phyloP scores from a whole-genome alignment of 2,888 invertebrate genomes.

The Caradrina kadenii region DNA sequence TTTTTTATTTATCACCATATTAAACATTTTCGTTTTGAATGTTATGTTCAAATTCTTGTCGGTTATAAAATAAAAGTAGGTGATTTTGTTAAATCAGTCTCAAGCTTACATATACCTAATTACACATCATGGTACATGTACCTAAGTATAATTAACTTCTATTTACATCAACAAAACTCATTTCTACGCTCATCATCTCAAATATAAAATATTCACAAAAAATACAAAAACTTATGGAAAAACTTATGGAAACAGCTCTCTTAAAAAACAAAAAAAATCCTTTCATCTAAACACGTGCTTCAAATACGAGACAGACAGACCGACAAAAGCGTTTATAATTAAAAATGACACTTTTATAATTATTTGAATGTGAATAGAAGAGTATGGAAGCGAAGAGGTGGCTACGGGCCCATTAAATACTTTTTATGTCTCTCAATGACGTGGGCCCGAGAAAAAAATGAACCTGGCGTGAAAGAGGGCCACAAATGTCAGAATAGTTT shows the following conservation, averaged over 20 bases:
- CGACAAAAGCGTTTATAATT: slow-evolving; percentile 82
- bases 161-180: slow-evolving; percentile 24
- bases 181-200: slow-evolving; percentile 27
- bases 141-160: slow-evolving; percentile 14
- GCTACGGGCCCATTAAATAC: slow-evolving; percentile 72
- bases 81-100: slow-evolving; percentile 12
- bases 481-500: slow-evolving; percentile 78
- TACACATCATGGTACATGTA: neutral
- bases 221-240: slow-evolving; percentile 56
- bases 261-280: slow-evolving; percentile 30
- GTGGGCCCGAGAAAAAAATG: slow-evolving; percentile 58
- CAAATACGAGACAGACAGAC: slow-evolving; percentile 75
- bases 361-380: slow-evolving; percentile 74
- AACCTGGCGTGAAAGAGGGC: slow-evolving; percentile 71
- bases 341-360: slow-evolving; percentile 85
- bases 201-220: slow-evolving; percentile 47
- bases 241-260: slow-evolving; percentile 49
- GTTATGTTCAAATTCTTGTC: slow-evolving; percentile 27
- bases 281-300: slow-evolving; percentile 59
- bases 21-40: slow-evolving; percentile 25
- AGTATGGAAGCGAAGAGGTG: slow-evolving; percentile 65
- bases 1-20: slow-evolving; percentile 35
- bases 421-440: slow-evolving; percentile 64
- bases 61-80: slow-evolving; percentile 26
- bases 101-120: no score